Evolutionary conservation across 2,797 vertebrate genomes (phyloP), one percentile per base, ranked within the genome.

Genomic region (Lithobates pipiens): DNA sequence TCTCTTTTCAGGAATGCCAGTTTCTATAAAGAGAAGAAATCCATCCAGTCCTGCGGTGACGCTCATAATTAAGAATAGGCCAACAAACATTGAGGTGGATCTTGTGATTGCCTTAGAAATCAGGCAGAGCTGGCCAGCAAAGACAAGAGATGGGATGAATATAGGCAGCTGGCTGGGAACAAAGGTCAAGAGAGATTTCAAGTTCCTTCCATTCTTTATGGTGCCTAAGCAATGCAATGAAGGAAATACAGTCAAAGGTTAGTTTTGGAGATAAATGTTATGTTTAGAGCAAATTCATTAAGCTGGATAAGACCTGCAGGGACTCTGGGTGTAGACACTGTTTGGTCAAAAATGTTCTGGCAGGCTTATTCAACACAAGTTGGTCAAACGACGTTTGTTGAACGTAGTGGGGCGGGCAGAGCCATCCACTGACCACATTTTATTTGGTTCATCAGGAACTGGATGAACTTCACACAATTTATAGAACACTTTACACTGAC

Each of bases 1-100:
- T 27, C 74, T 95, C 50, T 80, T 67, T 21, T 18, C 27, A 78
- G 79, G 32, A n/a, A 25, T 61, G 79, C 3, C 34, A 27, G 69
- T 71, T 25, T 36, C 15, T 44, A 9, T 97, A 80, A 74, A 91
- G 83, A 94, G 80, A 88, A 94, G 89, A 80, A 92, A 79, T 67
- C 27, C 18, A 0, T 86, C 90, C 80, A 93, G 94, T 13, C 97
- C 97, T 10, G 96, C 96, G 18, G 93, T 97, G 88, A 97, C 96
- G 4, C 90, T 98, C 83, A 89, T 88, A 67, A 93, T 92, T 87
- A 84, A 44, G 10, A 89, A 91, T 2, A 88, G 89, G 21, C 76
- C 82, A 15, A 83, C 91, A 25, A 79, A 91, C 44, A 96, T 97
- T 91, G 96, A 95, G 0, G 89, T 97, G 89, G 97, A 97, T 36